A percentile compares a stretch with the other conserved stretches of the same genome.
Evolutionary conservation across 2,888 invertebrate species (phyloP).

Genomic region (Onthophagus sagittarius): DNA sequence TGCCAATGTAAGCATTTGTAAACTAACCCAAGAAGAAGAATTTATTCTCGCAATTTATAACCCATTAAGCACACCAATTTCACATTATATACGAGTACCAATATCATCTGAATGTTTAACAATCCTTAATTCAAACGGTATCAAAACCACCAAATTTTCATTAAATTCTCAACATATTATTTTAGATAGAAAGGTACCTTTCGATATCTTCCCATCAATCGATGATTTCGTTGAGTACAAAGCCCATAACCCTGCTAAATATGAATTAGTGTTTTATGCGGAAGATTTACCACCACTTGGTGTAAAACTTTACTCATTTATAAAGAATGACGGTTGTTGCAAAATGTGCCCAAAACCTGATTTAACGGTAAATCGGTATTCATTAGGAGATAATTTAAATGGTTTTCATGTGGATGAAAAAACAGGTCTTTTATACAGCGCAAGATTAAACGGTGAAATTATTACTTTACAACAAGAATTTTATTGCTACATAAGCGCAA

Average conservation of each 20-base stretch:
- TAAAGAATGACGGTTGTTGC: not conserved
- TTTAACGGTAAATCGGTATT: not conserved
- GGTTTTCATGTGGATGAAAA: slow-evolving; percentile 19
- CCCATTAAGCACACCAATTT: slow-evolving; percentile 62
- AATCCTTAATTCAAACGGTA: slow-evolving; percentile 36
- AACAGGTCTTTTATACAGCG: slow-evolving; percentile 54
- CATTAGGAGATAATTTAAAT: slow-evolving; percentile 2
- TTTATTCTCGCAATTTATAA: slow-evolving; percentile 59
- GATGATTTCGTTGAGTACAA: slow-evolving; percentile 25
- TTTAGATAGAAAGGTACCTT: slow-evolving; percentile 44
- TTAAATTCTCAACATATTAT: not conserved
- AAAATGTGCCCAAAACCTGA: not conserved
- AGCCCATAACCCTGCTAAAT: slow-evolving; percentile 29
- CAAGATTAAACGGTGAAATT: slow-evolving; percentile 49
- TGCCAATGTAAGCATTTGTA: slow-evolving; percentile 61
- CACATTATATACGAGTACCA: slow-evolving; percentile 61
- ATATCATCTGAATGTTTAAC: slow-evolving; percentile 54
- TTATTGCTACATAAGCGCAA: slow-evolving; percentile 65
- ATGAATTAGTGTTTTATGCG: slow-evolving; percentile 69
- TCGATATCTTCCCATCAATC: slow-evolving; percentile 30
- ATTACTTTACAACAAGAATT: slow-evolving; percentile 58
- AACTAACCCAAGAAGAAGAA: slow-evolving; percentile 50
- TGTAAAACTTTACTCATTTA: slow-evolving; percentile 58
- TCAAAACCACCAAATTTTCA: not conserved
- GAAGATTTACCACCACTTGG: slow-evolving; percentile 63